Conservation (phyloP, 2,113 vertebrate species). For the Nothoprocta pentlandii region DNA sequence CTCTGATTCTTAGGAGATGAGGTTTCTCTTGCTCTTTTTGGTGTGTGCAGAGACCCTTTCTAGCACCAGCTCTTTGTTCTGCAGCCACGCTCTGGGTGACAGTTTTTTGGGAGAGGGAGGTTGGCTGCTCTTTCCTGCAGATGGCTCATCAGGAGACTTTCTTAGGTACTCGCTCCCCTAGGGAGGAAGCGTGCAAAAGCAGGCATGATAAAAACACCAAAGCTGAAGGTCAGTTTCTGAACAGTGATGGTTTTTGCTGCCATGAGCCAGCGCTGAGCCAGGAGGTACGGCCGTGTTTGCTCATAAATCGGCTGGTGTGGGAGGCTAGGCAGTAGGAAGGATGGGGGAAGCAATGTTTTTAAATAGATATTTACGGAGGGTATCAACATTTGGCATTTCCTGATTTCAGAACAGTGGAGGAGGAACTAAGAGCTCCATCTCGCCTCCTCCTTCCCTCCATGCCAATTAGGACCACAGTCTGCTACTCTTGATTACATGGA, state of each 20-base stretch:
- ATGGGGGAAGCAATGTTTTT: constrained; percentile 26
- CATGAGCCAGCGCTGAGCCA: not conserved
- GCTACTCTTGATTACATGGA: not conserved
- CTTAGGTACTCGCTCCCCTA: not conserved
- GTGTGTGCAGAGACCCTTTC: not conserved
- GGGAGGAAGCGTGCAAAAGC: not conserved
- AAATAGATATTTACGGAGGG: constrained; percentile 51
- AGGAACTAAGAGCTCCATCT: constrained; percentile 50
- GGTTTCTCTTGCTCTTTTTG: not conserved
- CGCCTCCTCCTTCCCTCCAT: not conserved
- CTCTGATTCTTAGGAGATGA: not conserved
- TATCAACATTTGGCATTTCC: constrained; percentile 63
- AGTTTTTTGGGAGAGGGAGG: constrained; percentile 25
- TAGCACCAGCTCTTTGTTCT: not conserved
- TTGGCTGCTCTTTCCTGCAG: constrained; percentile 52
- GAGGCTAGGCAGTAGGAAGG: constrained; percentile 21
- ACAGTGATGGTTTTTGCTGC: not conserved
- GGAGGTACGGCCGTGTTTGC: constrained; percentile 12
- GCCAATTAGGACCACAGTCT: constrained; percentile 26
- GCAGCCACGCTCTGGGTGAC: not conserved
- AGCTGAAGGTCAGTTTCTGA: constrained; percentile 54
- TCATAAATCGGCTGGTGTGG: not conserved
- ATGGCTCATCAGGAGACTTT: constrained; percentile 28
- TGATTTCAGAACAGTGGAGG: constrained; percentile 49
- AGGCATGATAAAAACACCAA: constrained; percentile 1